Conservation (phyloP, 2,113 vertebrate species). For the Trachemys scripta region DNA sequence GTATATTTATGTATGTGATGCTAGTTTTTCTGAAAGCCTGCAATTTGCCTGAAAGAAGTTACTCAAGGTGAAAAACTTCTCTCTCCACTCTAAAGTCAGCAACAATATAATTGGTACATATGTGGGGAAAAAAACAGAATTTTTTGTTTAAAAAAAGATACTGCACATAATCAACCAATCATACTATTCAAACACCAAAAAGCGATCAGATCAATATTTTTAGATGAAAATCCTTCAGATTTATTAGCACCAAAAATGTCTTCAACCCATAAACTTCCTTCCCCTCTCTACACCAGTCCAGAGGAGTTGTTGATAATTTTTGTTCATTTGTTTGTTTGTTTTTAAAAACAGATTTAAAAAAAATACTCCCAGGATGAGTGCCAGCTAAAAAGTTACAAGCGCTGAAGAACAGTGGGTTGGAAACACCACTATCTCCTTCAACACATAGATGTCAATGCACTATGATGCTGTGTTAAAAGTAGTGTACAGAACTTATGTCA, state of each 20-base stretch:
- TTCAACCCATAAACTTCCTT: neutral
- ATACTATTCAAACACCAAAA: neutral
- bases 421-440: neutral
- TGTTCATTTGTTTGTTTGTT: neutral
- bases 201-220: neutral
- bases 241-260: neutral
- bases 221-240: neutral
- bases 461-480: neutral
- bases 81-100: neutral
- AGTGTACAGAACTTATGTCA: neutral
- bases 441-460: constrained; percentile 27
- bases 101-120: neutral
- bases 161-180: neutral
- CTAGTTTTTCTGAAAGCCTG: neutral
- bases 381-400: neutral
- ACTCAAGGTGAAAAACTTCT: neutral
- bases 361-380: neutral
- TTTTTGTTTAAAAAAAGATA: neutral
- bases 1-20: neutral
- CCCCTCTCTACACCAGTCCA: neutral
- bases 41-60: neutral
- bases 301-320: neutral
- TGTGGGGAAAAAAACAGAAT: neutral
- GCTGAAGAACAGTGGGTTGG: neutral
- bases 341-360: constrained; percentile 3